Percentiles rank a stretch among this genome's conserved stretches.
These are phyloP conservation scores for Sepiola atlantica DNA, from an alignment of 2,888 invertebrate genomes.

Conservation along the genomic window DNA sequence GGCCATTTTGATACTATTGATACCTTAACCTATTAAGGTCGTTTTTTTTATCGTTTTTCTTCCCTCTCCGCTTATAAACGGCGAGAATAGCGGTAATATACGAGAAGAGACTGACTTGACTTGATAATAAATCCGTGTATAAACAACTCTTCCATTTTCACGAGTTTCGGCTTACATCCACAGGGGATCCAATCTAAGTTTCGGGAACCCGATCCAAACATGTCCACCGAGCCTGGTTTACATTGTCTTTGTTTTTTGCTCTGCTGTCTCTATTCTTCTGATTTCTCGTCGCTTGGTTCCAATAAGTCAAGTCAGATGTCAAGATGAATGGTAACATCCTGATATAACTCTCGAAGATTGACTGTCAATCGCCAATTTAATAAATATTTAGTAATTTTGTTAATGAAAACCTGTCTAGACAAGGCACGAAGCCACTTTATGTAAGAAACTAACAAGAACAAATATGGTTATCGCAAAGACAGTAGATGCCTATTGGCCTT, in stretches of 20 bases:
- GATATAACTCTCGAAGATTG: no score
- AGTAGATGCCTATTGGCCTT: no score
- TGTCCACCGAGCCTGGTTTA: neutral
- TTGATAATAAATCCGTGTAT: neutral
- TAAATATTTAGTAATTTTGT: no score
- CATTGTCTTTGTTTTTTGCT: neutral
- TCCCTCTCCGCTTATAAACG: neutral
- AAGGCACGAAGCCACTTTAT: no score
- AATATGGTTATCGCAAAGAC: no score
- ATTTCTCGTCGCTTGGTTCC: neutral
- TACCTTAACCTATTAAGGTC: neutral
- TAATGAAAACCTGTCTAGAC: no score
- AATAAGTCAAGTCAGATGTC: neutral
- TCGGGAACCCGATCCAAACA: neutral
- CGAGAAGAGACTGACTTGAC: neutral
- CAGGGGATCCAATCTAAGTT: neutral
- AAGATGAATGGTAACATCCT: no score
- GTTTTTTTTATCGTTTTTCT: neutral
- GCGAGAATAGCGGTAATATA: neutral
- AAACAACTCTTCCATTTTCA: neutral
- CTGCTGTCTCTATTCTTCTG: neutral
- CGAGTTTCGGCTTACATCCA: neutral
- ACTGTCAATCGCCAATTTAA: no score
- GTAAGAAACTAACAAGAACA: no score
- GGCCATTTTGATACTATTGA: neutral